These are phyloP conservation scores for Drosophila azteca DNA, from an alignment of 1,140 invertebrate genomes.

Conservation along the genomic window DNA sequence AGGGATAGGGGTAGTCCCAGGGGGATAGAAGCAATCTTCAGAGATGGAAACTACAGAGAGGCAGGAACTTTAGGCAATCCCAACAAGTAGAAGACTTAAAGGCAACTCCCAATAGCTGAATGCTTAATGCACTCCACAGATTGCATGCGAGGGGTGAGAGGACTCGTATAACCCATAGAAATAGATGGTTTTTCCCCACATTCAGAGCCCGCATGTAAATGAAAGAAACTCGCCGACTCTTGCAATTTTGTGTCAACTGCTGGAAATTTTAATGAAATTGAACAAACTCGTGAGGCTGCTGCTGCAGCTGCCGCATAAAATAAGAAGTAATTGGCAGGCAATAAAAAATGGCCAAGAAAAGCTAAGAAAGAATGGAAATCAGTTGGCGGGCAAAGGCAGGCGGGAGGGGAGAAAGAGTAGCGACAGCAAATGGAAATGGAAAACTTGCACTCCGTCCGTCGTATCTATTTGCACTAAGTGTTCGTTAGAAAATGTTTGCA, in stretches of 20 bases:
- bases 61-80: too few species aligned
- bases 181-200: constrained; percentile 15
- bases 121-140: neutral
- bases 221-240: constrained; percentile 5
- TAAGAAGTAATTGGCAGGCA: constrained; percentile 78
- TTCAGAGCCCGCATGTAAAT: constrained; percentile 32
- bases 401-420: neutral
- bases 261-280: constrained; percentile 74
- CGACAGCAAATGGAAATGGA: constrained; percentile 25
- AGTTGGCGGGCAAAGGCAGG: neutral
- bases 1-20: too few species aligned
- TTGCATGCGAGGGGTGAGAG: constrained; percentile 4
- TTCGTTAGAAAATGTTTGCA: constrained; percentile 83
- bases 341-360: constrained; percentile 58
- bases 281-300: constrained; percentile 36
- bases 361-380: constrained; percentile 25
- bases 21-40: neutral
- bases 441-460: constrained; percentile 50
- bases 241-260: constrained; percentile 46
- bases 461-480: constrained; percentile 81
- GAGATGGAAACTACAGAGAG: neutral
- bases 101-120: neutral
- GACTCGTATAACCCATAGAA: constrained; percentile 9
- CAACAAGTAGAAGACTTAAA: too few species aligned
- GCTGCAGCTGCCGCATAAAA: constrained; percentile 44